phyloP scores from a whole-genome alignment of 2,888 invertebrate species.

The Oscheius sp. region DNA sequence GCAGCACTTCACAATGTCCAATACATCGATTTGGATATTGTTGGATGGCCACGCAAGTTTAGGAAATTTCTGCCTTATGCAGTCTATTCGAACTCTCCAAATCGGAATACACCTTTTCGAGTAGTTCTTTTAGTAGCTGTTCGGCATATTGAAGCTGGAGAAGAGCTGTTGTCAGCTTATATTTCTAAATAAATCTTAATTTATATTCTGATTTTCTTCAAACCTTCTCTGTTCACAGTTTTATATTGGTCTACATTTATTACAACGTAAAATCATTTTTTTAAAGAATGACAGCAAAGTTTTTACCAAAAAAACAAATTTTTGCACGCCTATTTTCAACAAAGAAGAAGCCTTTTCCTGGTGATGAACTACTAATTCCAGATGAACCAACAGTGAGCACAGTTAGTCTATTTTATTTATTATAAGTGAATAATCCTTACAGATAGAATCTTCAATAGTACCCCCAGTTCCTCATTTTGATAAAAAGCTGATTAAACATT shows the following conservation, averaged over 20 bases:
- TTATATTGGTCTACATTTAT: background rate
- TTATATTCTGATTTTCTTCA: background rate
- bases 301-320: background rate
- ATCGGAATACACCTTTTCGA: background rate
- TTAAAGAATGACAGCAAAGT: background rate
- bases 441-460: slow-evolving; percentile 33
- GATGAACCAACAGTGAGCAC: slow-evolving; percentile 13
- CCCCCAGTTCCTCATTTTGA: slow-evolving; percentile 40
- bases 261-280: background rate
- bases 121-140: slow-evolving; percentile 25
- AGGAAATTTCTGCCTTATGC: slow-evolving; percentile 32
- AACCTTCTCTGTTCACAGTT: background rate
- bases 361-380: slow-evolving; percentile 24
- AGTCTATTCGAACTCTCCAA: slow-evolving; percentile 9
- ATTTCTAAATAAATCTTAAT: slow-evolving; percentile 21
- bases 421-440: background rate
- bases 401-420: background rate
- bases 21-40: slow-evolving; percentile 72
- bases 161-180: slow-evolving; percentile 31
- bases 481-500: slow-evolving; percentile 40
- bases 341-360: slow-evolving; percentile 27
- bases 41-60: slow-evolving; percentile 8
- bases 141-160: slow-evolving; percentile 13
- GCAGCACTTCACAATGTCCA: slow-evolving; percentile 73
- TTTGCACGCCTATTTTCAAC: background rate